A percentile compares a stretch with the other conserved stretches of the same genome.
Conservation (phyloP, 2,113 vertebrate species). For the Alces alces region DNA sequence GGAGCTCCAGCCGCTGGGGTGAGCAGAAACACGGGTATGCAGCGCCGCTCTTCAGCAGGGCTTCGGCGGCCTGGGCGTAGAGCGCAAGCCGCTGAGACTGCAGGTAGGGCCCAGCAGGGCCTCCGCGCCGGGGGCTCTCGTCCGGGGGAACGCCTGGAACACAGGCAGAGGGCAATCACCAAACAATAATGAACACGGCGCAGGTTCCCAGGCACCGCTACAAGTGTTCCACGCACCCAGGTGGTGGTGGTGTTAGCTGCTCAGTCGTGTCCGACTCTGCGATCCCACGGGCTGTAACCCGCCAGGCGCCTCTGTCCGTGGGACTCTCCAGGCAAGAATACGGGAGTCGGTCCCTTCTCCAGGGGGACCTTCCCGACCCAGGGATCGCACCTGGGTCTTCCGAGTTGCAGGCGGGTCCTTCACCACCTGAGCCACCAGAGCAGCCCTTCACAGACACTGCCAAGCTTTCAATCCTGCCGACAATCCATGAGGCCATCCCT, state of each 20-base stretch:
- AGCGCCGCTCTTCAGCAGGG: slow-evolving; percentile 80
- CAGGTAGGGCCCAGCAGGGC: slow-evolving; percentile 86
- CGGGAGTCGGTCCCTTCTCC: neutral
- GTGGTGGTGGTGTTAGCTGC: neutral
- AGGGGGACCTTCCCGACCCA: neutral
- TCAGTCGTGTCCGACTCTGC: neutral
- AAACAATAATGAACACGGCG: accelerated
- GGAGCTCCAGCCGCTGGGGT: slow-evolving; percentile 87
- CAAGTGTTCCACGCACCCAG: accelerated
- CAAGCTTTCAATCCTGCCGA: neutral
- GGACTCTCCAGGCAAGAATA: neutral
- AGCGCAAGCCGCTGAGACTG: slow-evolving; percentile 89
- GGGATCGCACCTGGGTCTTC: neutral
- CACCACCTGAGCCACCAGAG: neutral
- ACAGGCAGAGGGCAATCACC: neutral
- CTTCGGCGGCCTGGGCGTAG: slow-evolving; percentile 77
- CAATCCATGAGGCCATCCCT: accelerated
- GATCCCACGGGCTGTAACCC: accelerated
- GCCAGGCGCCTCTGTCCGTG: neutral
- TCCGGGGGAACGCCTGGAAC: slow-evolving; percentile 90
- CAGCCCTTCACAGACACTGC: neutral
- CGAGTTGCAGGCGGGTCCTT: accelerated
- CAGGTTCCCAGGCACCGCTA: neutral
- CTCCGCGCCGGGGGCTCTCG: slow-evolving; percentile 89
- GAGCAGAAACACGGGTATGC: slow-evolving; percentile 96